Percentiles rank a stretch among this genome's conserved stretches.
phyloP scores from a whole-genome alignment of 2,888 invertebrate species.

The Nomada fucata region DNA sequence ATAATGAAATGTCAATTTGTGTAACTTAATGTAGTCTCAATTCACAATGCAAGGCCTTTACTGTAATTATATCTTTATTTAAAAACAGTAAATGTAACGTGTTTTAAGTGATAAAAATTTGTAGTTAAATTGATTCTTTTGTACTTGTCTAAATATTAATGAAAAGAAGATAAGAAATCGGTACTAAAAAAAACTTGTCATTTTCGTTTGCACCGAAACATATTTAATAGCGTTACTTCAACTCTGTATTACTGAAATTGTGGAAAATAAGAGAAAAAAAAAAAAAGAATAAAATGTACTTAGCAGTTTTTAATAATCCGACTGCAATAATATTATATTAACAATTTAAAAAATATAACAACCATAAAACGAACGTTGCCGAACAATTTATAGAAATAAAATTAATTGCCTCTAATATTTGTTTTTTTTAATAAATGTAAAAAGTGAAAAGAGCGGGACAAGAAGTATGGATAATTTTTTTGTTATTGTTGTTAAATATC shows the following conservation, averaged over 20 bases:
- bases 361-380: slow-evolving; percentile 31
- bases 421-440: slow-evolving; percentile 29
- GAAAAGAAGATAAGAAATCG: neutral
- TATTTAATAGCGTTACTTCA: neutral
- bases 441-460: slow-evolving; percentile 16
- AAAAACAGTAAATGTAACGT: neutral
- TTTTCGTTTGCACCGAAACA: neutral
- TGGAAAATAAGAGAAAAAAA: slow-evolving; percentile 16
- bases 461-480: neutral
- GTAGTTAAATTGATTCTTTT: neutral
- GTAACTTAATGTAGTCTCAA: slow-evolving; percentile 9
- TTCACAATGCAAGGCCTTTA: slow-evolving; percentile 22
- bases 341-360: slow-evolving; percentile 49
- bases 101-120: neutral
- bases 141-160: neutral
- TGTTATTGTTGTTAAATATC: neutral
- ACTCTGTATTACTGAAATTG: slow-evolving; percentile 14
- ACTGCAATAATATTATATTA: slow-evolving; percentile 39
- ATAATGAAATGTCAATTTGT: slow-evolving; percentile 10
- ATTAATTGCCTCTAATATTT: neutral
- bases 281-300: slow-evolving; percentile 15
- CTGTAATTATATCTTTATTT: slow-evolving; percentile 5
- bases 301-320: slow-evolving; percentile 32
- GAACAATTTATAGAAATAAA: slow-evolving; percentile 41
- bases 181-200: neutral